phyloP scores from a whole-genome alignment of 2,888 invertebrate genomes.

The Melipona beecheii region DNA sequence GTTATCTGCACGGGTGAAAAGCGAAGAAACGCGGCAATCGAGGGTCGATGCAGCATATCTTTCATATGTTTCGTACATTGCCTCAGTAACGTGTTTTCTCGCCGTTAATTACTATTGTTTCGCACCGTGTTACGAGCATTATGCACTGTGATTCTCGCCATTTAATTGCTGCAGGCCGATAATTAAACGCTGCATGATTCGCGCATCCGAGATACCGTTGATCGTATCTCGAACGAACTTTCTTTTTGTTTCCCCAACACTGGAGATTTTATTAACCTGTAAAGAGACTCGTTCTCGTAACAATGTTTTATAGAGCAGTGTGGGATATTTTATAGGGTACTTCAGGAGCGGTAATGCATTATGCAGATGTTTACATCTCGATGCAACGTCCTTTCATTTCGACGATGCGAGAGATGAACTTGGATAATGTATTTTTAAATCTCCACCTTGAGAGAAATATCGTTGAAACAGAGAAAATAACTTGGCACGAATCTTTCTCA shows the following conservation, averaged over 20 bases:
- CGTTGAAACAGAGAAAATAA: too few relatives aligned
- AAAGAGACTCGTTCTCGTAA: background rate
- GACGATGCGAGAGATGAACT: background rate
- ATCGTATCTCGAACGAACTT: background rate
- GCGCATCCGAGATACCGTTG: background rate
- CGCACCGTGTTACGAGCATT: background rate
- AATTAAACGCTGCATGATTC: conserved; percentile 10
- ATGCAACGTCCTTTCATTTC: background rate
- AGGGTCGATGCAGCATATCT: background rate
- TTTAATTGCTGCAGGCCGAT: background rate
- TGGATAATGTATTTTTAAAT: too few relatives aligned
- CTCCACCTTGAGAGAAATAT: too few relatives aligned
- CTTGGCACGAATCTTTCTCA: too few relatives aligned
- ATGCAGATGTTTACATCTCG: background rate
- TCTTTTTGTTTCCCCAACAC: background rate
- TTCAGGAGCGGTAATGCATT: background rate
- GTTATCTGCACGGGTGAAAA: conserved; percentile 35
- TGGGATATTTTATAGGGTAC: too few relatives aligned
- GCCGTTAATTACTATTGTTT: conserved; percentile 30
- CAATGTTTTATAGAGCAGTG: background rate
- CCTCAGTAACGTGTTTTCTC: background rate
- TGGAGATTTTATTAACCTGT: conserved; percentile 4
- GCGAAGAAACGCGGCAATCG: conserved; percentile 22
- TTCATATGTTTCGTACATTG: conserved; percentile 16
- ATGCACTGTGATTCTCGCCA: background rate